These are phyloP conservation scores for Tetragonula carbonaria DNA, from an alignment of 2,888 invertebrate genomes.

Conservation along the genomic window DNA sequence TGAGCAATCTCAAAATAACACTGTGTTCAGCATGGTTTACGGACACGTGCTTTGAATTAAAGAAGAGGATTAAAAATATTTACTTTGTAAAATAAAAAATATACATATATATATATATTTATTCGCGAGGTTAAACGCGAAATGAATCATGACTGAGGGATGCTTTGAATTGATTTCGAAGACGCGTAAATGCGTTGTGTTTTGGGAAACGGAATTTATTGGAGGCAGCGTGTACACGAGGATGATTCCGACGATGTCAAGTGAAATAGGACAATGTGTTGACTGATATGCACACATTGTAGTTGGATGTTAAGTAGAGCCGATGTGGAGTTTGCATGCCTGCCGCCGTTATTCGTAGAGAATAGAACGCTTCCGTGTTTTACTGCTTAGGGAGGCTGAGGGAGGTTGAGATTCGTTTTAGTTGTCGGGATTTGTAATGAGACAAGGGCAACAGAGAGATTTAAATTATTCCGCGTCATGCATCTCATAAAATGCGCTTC, in stretches of 20 bases:
- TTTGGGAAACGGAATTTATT: conserved; percentile 1
- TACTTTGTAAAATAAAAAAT: too few species aligned
- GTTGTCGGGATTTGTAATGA: background rate
- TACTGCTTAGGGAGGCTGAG: background rate
- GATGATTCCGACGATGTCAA: background rate
- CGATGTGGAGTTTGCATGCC: background rate
- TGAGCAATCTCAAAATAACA: too few species aligned
- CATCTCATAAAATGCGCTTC: background rate
- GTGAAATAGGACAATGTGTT: background rate
- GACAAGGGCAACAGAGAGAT: background rate
- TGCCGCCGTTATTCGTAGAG: background rate
- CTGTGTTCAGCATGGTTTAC: too few species aligned
- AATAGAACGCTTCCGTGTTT: background rate
- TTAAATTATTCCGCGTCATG: background rate
- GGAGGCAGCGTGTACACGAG: background rate
- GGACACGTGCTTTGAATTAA: too few species aligned
- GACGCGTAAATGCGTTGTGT: background rate
- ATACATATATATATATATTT: too few species aligned
- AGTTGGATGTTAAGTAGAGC: background rate
- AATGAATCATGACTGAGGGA: background rate
- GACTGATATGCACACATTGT: background rate
- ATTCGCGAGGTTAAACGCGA: background rate
- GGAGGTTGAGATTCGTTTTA: background rate
- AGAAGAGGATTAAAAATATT: too few species aligned
- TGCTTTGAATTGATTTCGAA: background rate